phyloP scores from a whole-genome alignment of 2,797 vertebrate species.

The Esox lucius region DNA sequence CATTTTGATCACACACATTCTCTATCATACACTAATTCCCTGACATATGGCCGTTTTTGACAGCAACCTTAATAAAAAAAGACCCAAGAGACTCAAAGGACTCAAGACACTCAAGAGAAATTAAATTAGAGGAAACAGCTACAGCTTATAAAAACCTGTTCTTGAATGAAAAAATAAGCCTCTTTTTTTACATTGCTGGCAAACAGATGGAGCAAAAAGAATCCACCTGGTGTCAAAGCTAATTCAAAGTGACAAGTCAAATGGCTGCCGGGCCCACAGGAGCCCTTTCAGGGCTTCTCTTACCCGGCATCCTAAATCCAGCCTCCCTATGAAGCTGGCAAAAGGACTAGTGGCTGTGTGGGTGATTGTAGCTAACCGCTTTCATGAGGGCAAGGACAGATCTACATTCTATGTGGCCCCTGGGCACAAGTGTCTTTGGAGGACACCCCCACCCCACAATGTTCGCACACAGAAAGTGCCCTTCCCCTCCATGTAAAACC shows the following conservation, averaged over 20 bases:
- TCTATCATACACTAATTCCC: not conserved
- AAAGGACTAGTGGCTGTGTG: not conserved
- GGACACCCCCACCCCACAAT: too few species aligned
- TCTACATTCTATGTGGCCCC: too few species aligned
- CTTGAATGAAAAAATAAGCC: conserved; percentile 1
- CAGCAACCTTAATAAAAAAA: not conserved
- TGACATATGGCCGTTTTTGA: not conserved
- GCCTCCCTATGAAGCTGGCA: not conserved
- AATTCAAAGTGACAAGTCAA: conserved; percentile 38
- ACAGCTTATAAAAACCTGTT: conserved; percentile 7
- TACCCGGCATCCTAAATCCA: not conserved
- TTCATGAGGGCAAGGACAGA: not conserved
- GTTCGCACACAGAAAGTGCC: too few species aligned
- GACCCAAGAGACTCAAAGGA: not conserved
- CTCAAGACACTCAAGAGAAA: conserved; percentile 6
- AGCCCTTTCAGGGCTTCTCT: not conserved
- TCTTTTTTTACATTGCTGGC: conserved; percentile 26
- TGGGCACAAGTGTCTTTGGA: too few species aligned
- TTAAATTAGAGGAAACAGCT: conserved; percentile 12
- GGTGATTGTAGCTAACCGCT: not conserved
- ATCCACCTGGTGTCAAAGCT: conserved; percentile 29
- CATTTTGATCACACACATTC: not conserved
- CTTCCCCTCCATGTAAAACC: too few species aligned
- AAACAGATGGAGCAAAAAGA: conserved; percentile 35
- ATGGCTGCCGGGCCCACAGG: conserved; percentile 27